phyloP scores from a whole-genome alignment of 2,888 invertebrate genomes.

The Tholera decimalis region DNA sequence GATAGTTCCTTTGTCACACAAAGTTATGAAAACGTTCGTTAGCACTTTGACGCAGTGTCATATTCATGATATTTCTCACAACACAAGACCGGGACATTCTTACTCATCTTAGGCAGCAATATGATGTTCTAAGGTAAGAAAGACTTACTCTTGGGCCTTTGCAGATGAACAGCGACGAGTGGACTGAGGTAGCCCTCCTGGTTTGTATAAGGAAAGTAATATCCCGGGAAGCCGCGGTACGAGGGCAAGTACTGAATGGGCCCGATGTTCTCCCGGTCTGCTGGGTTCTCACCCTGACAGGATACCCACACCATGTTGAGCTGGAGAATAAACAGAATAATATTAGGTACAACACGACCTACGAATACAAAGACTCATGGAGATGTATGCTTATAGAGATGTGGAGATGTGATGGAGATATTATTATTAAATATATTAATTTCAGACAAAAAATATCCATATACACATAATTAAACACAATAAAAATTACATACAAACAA shows the following conservation, averaged over 20 bases:
- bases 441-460: too few relatives aligned
- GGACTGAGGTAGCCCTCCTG: conserved; percentile 97
- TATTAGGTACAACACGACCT: background rate
- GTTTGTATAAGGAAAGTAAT: conserved; percentile 97
- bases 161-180: conserved; percentile 96
- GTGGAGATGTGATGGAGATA: too few relatives aligned
- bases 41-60: too few relatives aligned
- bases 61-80: too few relatives aligned
- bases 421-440: too few relatives aligned
- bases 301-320: conserved; percentile 97
- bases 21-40: too few relatives aligned
- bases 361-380: too few relatives aligned
- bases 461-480: too few relatives aligned
- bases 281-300: conserved; percentile 98
- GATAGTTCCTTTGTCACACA: too few relatives aligned
- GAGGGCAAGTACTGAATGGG: conserved; percentile 95
- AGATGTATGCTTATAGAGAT: too few relatives aligned
- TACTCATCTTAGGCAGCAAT: background rate
- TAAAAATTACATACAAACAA: too few relatives aligned
- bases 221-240: conserved; percentile 96
- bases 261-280: conserved; percentile 98
- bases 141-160: conserved; percentile 95
- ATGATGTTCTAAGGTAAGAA: background rate
- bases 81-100: too few relatives aligned
- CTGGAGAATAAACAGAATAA: conserved; percentile 75